A percentile compares a stretch with the other conserved stretches of the same genome.
phyloP scores from a whole-genome alignment of 2,888 invertebrate genomes.

The Ashinkailepas kermadecensis region DNA sequence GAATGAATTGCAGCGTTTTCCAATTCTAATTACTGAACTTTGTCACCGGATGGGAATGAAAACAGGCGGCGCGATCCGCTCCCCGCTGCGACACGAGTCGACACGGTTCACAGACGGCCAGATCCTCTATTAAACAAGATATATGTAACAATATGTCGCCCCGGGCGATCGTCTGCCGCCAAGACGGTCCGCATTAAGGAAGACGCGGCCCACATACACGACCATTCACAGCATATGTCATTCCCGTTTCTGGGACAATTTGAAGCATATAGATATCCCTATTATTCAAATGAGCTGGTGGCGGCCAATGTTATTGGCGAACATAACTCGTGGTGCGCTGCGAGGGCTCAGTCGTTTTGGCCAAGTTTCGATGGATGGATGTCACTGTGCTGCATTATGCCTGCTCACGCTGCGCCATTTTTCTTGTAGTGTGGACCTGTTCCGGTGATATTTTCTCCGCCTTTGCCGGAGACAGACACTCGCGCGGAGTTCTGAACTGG shows the following conservation, averaged over 20 bases:
- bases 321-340: neutral
- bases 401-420: constrained; percentile 9
- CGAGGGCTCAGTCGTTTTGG: neutral
- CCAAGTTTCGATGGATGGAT: constrained; percentile 1
- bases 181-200: neutral
- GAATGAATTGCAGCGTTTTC: constrained; percentile 13
- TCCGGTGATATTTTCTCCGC: too few relatives aligned
- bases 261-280: constrained; percentile 6
- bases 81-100: neutral
- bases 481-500: too few relatives aligned
- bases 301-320: constrained; percentile 11
- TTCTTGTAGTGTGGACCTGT: neutral
- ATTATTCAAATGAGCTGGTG: constrained; percentile 13
- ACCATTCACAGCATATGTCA: constrained; percentile 13
- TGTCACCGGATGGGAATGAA: neutral
- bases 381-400: neutral
- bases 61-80: neutral
- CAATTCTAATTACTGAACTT: constrained; percentile 19
- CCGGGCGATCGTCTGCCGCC: neutral
- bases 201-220: neutral
- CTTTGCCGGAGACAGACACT: too few relatives aligned
- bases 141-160: neutral
- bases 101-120: neutral
- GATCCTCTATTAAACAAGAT: constrained; percentile 17
- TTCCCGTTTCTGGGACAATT: neutral